Conservation (phyloP, 2,113 vertebrate genomes). For the Nibea coibor region DNA sequence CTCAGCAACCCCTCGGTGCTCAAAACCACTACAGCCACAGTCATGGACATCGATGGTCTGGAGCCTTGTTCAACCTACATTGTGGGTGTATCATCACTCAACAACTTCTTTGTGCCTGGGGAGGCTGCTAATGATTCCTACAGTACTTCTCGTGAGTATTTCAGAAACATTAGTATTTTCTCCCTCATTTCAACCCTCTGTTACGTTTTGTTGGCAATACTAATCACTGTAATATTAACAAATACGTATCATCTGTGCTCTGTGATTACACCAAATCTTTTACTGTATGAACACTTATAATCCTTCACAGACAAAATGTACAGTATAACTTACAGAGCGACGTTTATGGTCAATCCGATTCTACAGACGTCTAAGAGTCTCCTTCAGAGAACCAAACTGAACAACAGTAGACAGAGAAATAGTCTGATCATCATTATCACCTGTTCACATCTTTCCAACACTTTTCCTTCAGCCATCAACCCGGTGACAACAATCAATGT, state of each 20-base stretch:
- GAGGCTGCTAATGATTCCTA: conserved; percentile 70
- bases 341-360: neutral
- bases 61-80: conserved; percentile 81
- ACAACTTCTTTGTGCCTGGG: conserved; percentile 78
- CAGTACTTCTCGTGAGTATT: conserved; percentile 81
- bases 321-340: neutral
- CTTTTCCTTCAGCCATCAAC: conserved; percentile 64
- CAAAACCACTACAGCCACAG: conserved; percentile 47
- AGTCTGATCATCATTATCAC: neutral
- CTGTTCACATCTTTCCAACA: neutral
- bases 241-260: neutral
- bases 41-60: conserved; percentile 72
- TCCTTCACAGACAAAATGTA: neutral
- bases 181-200: too few species aligned
- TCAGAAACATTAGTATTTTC: neutral
- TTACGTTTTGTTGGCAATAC: neutral
- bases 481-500: conserved; percentile 60
- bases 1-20: conserved; percentile 13
- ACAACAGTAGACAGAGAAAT: neutral
- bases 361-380: too few species aligned
- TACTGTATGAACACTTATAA: neutral
- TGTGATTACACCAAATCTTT: neutral
- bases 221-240: neutral
- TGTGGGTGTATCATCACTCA: conserved; percentile 81
- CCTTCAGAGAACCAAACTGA: neutral